These are phyloP conservation scores for Molanna angustata DNA, from an alignment of 2,888 invertebrate species.

Conservation along the genomic window DNA sequence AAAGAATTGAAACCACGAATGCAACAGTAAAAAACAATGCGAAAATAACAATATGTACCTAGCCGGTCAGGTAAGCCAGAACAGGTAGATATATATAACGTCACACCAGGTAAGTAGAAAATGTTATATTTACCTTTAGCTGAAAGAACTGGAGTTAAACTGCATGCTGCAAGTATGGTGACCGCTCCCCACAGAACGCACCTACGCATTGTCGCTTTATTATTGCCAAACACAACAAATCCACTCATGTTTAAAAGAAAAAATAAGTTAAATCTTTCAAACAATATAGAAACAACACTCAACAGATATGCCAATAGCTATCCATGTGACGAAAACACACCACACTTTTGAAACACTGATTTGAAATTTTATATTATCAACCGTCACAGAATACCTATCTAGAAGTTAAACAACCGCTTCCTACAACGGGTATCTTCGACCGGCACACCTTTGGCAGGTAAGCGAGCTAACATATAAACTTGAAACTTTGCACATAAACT, in stretches of 20 bases:
- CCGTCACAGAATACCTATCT: slow-evolving; percentile 16
- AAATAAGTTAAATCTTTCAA: slow-evolving; percentile 12
- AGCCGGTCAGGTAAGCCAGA: too few species aligned
- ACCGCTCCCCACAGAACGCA: slow-evolving; percentile 2
- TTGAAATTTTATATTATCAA: slow-evolving; percentile 24
- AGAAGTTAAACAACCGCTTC: slow-evolving; percentile 18
- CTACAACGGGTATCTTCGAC: slow-evolving; percentile 16
- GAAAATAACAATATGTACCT: too few species aligned
- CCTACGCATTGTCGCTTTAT: slow-evolving; percentile 6
- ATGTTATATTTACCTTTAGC: too few species aligned
- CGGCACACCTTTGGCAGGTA: slow-evolving; percentile 24
- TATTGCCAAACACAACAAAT: too few species aligned
- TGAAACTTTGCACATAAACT: slow-evolving; percentile 24
- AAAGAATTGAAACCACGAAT: too few species aligned
- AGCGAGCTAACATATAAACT: slow-evolving; percentile 14
- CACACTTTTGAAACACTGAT: slow-evolving; percentile 24
- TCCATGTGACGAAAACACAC: slow-evolving; percentile 12
- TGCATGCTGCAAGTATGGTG: too few species aligned
- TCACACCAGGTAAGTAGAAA: too few species aligned
- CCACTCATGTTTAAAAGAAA: slow-evolving; percentile 12
- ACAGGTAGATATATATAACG: too few species aligned
- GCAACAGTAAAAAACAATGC: too few species aligned
- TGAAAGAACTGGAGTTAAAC: too few species aligned
- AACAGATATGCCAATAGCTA: slow-evolving; percentile 8
- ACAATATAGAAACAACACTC: slow-evolving; percentile 15